Base-by-base conservation (phyloP, 2,888 invertebrate species). In the Apocheima hispidaria region DNA sequence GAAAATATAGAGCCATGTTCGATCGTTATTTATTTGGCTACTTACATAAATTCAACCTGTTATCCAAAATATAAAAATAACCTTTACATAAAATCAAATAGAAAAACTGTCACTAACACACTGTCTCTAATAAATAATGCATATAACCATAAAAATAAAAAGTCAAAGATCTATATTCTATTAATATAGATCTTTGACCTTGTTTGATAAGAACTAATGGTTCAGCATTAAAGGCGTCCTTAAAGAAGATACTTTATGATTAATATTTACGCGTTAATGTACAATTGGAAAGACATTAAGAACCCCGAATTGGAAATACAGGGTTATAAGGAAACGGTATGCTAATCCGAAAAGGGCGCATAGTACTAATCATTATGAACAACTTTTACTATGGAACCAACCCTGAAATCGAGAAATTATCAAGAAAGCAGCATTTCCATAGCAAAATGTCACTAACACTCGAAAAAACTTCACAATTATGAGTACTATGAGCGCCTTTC, bases 121-220 rank as follows among this genome's bases (percentile, higher is more conserved):
- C 12, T 46, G 18, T 54, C 54, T 51, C 38, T 60, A 33, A 51
- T 60, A 14, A 26, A 60, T 60, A 33, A 49, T 55, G 33, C 38
- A 56, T 43, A 28, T 14, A 52, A 21, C 18, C 30, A 57, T 61
- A 52, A 56, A 44, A 41, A 43, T 16, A 49, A 57, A n/a, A n/a
- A n/a, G n/a, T n/a, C n/a, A n/a, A n/a, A n/a, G n/a, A n/a, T n/a
- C n/a, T n/a, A n/a, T n/a, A n/a, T n/a, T n/a, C n/a, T n/a, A n/a
- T n/a, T n/a, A n/a, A n/a, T n/a, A n/a, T n/a, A n/a, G n/a, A 52
- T 49, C 49, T 57, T 57, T 49, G 40, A 57, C 57, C 57, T 53
- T 43, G 33, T 46, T 49, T 49, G 57, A 62, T 57, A 62, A 62
- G 35, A 38, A 36, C 33, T 48, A 48, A 61, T 33, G 40, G 60